A percentile compares a stretch with the other conserved stretches of the same genome.
phyloP scores from a whole-genome alignment of 2,797 vertebrate species.

The Cynopterus sphinx region DNA sequence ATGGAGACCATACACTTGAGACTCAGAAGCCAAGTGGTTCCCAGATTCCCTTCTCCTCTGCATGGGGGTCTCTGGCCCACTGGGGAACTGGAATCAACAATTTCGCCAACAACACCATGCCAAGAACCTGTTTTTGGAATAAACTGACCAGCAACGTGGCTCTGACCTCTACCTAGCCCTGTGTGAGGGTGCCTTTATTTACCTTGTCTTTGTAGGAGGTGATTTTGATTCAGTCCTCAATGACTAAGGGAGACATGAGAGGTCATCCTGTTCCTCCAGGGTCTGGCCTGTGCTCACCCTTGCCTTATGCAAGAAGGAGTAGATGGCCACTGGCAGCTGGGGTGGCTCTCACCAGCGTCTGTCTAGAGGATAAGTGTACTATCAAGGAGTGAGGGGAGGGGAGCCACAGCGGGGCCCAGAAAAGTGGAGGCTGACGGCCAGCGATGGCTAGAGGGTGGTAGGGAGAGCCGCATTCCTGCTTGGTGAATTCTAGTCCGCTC shows the following conservation, averaged over 20 bases:
- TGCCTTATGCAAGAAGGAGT: accelerated
- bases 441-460: accelerated
- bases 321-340: neutral
- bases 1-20: neutral
- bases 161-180: neutral
- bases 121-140: neutral
- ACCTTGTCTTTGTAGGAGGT: neutral
- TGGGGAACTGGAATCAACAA: neutral
- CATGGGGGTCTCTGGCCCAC: neutral
- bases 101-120: neutral
- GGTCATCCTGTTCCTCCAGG: neutral
- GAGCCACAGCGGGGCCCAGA: neutral
- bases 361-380: neutral
- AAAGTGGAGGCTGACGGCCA: neutral
- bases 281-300: neutral
- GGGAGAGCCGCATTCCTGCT: neutral
- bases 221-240: neutral
- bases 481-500: neutral
- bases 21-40: neutral
- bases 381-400: neutral
- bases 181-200: neutral
- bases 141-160: neutral
- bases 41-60: neutral
- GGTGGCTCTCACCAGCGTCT: neutral
- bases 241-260: neutral